Percentiles rank a stretch among this genome's conserved stretches.
phyloP scores from a whole-genome alignment of 2,888 invertebrate species.

The Pristionchus japonicus region DNA sequence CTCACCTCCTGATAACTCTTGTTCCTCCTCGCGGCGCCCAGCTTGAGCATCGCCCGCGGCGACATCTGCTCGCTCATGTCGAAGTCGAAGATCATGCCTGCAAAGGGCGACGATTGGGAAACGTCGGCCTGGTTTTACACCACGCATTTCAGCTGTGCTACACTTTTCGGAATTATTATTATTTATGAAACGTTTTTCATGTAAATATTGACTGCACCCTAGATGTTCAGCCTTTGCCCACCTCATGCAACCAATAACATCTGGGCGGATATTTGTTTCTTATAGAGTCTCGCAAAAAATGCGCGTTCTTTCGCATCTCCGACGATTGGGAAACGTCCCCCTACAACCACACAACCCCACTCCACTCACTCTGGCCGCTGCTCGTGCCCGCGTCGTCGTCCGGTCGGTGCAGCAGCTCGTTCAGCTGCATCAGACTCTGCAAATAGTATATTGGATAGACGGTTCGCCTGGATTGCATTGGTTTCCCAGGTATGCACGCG shows the following conservation, averaged over 20 bases:
- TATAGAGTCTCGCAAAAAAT: too few relatives aligned
- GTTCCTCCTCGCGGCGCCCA: background rate
- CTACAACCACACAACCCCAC: background rate
- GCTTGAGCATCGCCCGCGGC: slow-evolving; percentile 35
- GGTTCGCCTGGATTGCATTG: too few relatives aligned
- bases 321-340: background rate
- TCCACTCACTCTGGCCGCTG: slow-evolving; percentile 32
- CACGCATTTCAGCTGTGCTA: too few relatives aligned
- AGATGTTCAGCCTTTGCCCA: too few relatives aligned
- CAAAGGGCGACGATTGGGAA: background rate
- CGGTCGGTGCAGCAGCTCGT: slow-evolving; percentile 50
- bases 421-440: slow-evolving; percentile 60
- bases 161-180: too few relatives aligned
- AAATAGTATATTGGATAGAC: too few relatives aligned
- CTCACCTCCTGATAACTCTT: slow-evolving; percentile 42
- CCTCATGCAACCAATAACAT: too few relatives aligned
- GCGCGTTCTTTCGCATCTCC: background rate
- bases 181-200: too few relatives aligned
- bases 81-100: slow-evolving; percentile 47
- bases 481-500: too few relatives aligned
- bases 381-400: slow-evolving; percentile 46
- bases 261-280: too few relatives aligned
- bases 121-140: background rate
- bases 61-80: slow-evolving; percentile 40
- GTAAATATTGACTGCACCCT: background rate